Evolutionary conservation across 2,888 invertebrate species (phyloP).

Genomic region (Clepsis dumicolana): DNA sequence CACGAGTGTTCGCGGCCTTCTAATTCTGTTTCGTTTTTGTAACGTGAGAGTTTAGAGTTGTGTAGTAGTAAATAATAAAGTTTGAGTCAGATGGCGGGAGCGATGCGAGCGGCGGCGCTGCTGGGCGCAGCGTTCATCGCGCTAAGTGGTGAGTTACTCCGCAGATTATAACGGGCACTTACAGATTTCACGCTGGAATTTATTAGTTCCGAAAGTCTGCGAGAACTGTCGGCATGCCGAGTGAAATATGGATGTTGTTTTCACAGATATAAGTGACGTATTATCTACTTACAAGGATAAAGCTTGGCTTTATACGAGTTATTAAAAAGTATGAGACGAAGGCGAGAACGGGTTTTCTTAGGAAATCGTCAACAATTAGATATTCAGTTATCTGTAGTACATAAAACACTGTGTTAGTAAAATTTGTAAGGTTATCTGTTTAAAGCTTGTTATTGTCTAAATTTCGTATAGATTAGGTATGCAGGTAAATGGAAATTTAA

Average conservation of each 20-base stretch:
- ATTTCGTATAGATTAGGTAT: no score
- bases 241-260: constrained; percentile 5
- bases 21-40: constrained; percentile 37
- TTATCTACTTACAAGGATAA: not conserved
- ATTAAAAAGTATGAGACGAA: not conserved
- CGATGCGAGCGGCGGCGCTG: constrained; percentile 57
- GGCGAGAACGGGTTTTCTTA: not conserved
- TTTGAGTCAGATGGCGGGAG: constrained; percentile 64
- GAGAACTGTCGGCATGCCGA: constrained; percentile 4
- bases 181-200: constrained; percentile 28
- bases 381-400: no score
- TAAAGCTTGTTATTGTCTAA: no score
- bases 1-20: constrained; percentile 26
- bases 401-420: no score
- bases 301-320: not conserved
- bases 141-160: constrained; percentile 75
- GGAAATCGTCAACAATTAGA: no score
- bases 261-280: not conserved
- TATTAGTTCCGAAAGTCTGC: constrained; percentile 17
- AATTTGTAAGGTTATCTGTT: no score
- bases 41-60: constrained; percentile 10
- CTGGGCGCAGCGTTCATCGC: constrained; percentile 66
- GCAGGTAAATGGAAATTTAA: no score
- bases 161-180: constrained; percentile 55
- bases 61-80: constrained; percentile 40